phyloP scores from a whole-genome alignment of 2,113 vertebrate species.

The Phyllostomus hastatus region DNA sequence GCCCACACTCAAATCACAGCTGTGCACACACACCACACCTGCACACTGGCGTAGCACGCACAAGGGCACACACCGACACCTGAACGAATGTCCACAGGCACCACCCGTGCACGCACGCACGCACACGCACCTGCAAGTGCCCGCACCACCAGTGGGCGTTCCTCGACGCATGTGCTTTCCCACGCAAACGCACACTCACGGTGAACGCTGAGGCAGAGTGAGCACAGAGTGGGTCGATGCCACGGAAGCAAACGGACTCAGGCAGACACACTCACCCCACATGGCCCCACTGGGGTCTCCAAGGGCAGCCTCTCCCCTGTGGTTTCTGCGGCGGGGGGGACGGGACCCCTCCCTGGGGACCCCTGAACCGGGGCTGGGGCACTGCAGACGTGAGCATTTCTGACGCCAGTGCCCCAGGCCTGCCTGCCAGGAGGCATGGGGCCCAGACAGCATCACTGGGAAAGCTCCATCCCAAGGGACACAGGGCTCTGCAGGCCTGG shows the following conservation, averaged over 20 bases:
- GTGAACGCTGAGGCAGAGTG: neutral
- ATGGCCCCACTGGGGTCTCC: neutral
- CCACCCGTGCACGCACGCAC: accelerated
- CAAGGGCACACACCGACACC: neutral
- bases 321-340: neutral
- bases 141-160: accelerated
- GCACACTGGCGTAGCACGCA: neutral
- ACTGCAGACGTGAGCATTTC: neutral
- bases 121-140: accelerated
- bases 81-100: neutral
- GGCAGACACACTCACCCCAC: too few relatives aligned
- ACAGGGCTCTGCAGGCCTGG: neutral
- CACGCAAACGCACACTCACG: accelerated
- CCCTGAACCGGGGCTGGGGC: neutral
- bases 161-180: accelerated
- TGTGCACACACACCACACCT: too few relatives aligned
- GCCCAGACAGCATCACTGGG: neutral
- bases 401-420: neutral
- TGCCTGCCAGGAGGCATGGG: neutral
- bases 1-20: neutral
- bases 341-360: too few relatives aligned
- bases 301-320: neutral
- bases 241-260: accelerated
- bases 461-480: neutral
- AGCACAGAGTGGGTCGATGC: accelerated